Percentiles rank a stretch among this genome's conserved stretches.
phyloP scores from a whole-genome alignment of 2,797 vertebrate genomes.

The Rhinatrema bivittatum region DNA sequence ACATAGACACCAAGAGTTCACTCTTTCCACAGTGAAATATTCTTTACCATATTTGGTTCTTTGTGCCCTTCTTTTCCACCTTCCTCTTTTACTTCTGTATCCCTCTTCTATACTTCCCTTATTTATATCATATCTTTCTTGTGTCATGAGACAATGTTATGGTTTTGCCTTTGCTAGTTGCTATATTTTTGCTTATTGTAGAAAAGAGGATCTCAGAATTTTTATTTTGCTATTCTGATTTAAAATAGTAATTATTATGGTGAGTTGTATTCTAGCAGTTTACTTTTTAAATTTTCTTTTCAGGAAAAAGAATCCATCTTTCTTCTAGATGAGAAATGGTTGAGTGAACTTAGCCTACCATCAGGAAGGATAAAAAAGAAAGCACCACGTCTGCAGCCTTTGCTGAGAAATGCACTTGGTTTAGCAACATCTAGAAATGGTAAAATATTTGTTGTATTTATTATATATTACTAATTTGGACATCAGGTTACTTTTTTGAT shows the following conservation, averaged over 20 bases:
- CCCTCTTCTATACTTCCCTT: too few relatives aligned
- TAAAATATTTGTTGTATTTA: too few relatives aligned
- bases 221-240: too few relatives aligned
- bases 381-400: constrained; percentile 68
- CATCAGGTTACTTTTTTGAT: too few relatives aligned
- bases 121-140: background rate
- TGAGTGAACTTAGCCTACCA: constrained; percentile 82
- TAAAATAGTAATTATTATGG: background rate
- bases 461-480: too few relatives aligned
- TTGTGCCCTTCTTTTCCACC: constrained; percentile 2
- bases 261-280: background rate
- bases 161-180: constrained; percentile 4
- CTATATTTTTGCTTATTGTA: constrained; percentile 1
- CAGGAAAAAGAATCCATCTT: constrained; percentile 89
- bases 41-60: background rate
- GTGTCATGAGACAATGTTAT: too few relatives aligned
- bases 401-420: constrained; percentile 63
- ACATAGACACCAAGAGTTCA: too few relatives aligned
- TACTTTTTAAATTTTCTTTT: constrained; percentile 1
- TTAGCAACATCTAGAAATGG: constrained; percentile 77
- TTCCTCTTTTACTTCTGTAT: too few relatives aligned
- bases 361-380: constrained; percentile 87
- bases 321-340: constrained; percentile 76
- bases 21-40: background rate
- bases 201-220: too few relatives aligned